A percentile compares a stretch with the other conserved stretches of the same genome.
phyloP scores from a whole-genome alignment of 1,140 invertebrate genomes.

The Drosophila pseudoobscura region DNA sequence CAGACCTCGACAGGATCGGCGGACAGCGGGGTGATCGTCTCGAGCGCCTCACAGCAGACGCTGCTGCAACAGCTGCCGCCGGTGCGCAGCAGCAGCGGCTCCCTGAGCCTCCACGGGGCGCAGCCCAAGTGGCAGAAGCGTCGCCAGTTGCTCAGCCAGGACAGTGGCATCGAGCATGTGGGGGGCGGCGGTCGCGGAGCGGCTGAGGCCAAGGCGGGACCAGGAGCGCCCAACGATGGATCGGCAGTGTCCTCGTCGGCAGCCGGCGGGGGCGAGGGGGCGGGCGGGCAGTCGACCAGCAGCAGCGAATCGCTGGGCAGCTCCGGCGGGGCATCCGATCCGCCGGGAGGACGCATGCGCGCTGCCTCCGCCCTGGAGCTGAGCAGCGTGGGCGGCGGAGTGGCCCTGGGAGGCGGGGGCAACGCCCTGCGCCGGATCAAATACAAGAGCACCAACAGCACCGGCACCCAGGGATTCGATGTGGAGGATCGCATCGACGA shows the following conservation, averaged over 20 bases:
- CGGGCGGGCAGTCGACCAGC: constrained; percentile 48
- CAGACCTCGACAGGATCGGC: constrained; percentile 80
- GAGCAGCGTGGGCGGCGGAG: constrained; percentile 34
- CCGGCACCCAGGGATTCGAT: constrained; percentile 70
- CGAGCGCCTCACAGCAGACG: constrained; percentile 56
- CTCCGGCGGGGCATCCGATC: constrained; percentile 7
- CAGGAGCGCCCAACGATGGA: neutral
- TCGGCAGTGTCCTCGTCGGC: constrained; percentile 7
- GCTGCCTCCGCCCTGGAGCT: constrained; percentile 67
- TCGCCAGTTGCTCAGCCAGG: constrained; percentile 72
- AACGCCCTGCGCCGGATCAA: constrained; percentile 66
- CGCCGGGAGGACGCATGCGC: constrained; percentile 33
- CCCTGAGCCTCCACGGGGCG: constrained; percentile 66
- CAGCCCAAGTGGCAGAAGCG: constrained; percentile 47
- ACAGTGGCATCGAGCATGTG: constrained; percentile 77
- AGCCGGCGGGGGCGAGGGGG: constrained; percentile 25
- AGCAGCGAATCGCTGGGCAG: constrained; percentile 71
- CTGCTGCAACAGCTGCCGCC: constrained; percentile 58
- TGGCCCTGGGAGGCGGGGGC: neutral
- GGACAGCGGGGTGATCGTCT: constrained; percentile 71
- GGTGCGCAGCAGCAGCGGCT: constrained; percentile 75
- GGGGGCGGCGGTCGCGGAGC: constrained; percentile 35
- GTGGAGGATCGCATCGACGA: constrained; percentile 82
- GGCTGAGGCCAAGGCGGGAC: constrained; percentile 30
- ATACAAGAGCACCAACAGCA: constrained; percentile 76